Percentiles rank a stretch among this genome's conserved stretches.
phyloP scores from a whole-genome alignment of 2,797 vertebrate species.

The Labroides dimidiatus region DNA sequence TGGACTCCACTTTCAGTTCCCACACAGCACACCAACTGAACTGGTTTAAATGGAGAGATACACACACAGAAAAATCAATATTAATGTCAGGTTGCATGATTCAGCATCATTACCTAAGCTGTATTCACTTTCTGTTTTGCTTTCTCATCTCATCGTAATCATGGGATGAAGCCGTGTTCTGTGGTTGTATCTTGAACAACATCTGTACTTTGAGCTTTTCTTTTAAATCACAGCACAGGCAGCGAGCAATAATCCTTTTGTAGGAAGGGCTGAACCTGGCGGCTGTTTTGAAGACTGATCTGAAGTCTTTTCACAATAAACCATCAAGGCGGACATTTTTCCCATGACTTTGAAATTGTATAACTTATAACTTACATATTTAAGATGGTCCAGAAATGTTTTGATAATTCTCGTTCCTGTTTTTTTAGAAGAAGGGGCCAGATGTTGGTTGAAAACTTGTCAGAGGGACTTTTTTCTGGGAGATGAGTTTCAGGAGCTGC shows the following conservation, averaged over 20 bases:
- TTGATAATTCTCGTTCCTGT: too few species aligned
- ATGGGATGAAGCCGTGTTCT: constrained; percentile 9
- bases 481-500: constrained; percentile 5
- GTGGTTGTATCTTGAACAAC: not conserved
- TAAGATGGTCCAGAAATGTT: too few species aligned
- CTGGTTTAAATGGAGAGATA: not conserved
- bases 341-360: too few species aligned
- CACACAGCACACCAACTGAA: not conserved
- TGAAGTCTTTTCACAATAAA: constrained; percentile 49
- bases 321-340: too few species aligned
- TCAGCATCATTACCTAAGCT: not conserved
- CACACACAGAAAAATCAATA: constrained; percentile 10
- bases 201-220: constrained; percentile 48
- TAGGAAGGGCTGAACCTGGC: constrained; percentile 41
- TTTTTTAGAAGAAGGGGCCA: too few species aligned
- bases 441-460: too few species aligned
- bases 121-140: not conserved
- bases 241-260: too few species aligned
- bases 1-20: not conserved
- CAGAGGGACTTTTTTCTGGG: too few species aligned
- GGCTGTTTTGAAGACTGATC: constrained; percentile 65
- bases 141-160: constrained; percentile 17
- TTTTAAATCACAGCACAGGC: constrained; percentile 23
- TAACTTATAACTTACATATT: not conserved
- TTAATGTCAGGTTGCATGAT: constrained; percentile 17